A percentile compares a stretch with the other conserved stretches of the same genome.
These are phyloP conservation scores for Podotricha telesiphe DNA, from an alignment of 2,888 invertebrate genomes.

Conservation along the genomic window DNA sequence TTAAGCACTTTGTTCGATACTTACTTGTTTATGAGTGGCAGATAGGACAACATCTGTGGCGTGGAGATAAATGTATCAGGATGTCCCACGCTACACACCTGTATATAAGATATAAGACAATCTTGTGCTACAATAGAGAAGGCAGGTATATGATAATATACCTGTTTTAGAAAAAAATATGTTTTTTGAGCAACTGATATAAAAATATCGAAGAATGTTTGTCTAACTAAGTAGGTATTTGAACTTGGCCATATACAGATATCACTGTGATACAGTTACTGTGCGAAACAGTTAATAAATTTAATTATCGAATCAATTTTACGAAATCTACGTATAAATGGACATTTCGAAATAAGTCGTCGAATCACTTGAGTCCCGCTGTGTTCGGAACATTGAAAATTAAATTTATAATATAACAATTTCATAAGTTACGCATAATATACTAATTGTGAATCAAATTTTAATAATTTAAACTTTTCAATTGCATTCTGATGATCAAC, in stretches of 20 bases:
- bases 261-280: neutral
- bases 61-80: neutral
- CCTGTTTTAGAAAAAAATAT: neutral
- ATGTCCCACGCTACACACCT: conserved; percentile 7
- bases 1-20: neutral
- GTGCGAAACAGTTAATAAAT: neutral
- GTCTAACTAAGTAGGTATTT: no score
- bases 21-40: conserved; percentile 6
- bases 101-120: neutral
- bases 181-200: neutral
- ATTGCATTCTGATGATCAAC: conserved; percentile 6
- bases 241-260: neutral
- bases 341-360: conserved; percentile 6
- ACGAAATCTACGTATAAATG: conserved; percentile 4
- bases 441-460: conserved; percentile 7
- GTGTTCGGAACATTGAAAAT: conserved; percentile 3
- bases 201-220: no score
- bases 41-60: neutral
- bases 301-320: neutral
- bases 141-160: neutral
- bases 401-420: conserved; percentile 16
- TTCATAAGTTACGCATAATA: conserved; percentile 19
- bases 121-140: neutral
- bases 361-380: conserved; percentile 4
- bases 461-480: conserved; percentile 9